These are phyloP conservation scores for Zaprionus ghesquierei DNA, from an alignment of 1,140 invertebrate genomes.

Conservation along the genomic window DNA sequence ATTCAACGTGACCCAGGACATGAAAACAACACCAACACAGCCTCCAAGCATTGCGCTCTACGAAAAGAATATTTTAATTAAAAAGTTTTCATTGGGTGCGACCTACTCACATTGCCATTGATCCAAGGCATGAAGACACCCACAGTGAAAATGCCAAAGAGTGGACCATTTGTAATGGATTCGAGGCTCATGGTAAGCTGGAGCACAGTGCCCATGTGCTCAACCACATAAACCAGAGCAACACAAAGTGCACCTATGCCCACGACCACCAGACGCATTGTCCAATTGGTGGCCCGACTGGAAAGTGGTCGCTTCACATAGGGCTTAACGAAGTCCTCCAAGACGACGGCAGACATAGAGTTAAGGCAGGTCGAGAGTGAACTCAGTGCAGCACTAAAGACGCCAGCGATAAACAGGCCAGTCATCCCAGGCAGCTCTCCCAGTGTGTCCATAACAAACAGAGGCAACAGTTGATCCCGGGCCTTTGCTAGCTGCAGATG, in stretches of 20 bases:
- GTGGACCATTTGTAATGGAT: constrained; percentile 88
- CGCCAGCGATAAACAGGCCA: constrained; percentile 87
- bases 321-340: constrained; percentile 86
- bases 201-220: constrained; percentile 84
- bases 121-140: constrained; percentile 89
- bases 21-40: constrained; percentile 86
- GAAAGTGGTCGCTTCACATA: constrained; percentile 83
- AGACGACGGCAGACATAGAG: constrained; percentile 90
- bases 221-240: constrained; percentile 84
- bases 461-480: constrained; percentile 85
- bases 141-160: constrained; percentile 89
- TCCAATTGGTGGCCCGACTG: constrained; percentile 83
- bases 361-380: constrained; percentile 91
- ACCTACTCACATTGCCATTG: constrained; percentile 85
- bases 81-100: neutral
- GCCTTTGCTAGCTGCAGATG: constrained; percentile 83
- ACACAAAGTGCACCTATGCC: constrained; percentile 84
- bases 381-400: constrained; percentile 88
- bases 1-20: constrained; percentile 92
- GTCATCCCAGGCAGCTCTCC: constrained; percentile 85
- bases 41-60: constrained; percentile 90
- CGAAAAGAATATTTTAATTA: neutral
- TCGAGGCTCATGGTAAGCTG: constrained; percentile 84
- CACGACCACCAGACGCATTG: constrained; percentile 85
- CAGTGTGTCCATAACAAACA: constrained; percentile 87